Conservation (phyloP, 2,888 invertebrate species). For the Homarus gammarus region DNA sequence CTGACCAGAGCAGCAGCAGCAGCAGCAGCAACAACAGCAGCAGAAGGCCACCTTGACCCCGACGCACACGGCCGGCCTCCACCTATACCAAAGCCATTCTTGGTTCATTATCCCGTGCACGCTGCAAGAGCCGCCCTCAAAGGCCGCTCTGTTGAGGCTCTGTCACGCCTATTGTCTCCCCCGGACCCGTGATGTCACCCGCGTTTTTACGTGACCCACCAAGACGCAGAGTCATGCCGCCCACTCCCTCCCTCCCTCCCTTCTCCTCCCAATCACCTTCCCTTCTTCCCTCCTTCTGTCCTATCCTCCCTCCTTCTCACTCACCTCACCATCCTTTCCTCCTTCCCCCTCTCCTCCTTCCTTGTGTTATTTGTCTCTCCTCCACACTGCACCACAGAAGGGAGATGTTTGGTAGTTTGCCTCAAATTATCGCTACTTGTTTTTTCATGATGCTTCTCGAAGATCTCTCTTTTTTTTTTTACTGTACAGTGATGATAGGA, state of each 20-base stretch:
- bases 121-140: constrained; percentile 42
- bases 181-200: constrained; percentile 56
- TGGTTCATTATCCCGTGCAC: constrained; percentile 56
- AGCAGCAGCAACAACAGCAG: neutral
- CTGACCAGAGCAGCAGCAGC: neutral
- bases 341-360: constrained; percentile 18
- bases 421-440: too few species aligned
- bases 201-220: constrained; percentile 46
- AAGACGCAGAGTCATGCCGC: constrained; percentile 30
- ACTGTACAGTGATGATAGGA: too few species aligned
- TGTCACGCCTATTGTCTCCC: constrained; percentile 65
- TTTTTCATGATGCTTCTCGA: too few species aligned
- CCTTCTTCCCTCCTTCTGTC: constrained; percentile 5
- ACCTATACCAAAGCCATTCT: constrained; percentile 54
- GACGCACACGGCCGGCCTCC: constrained; percentile 16
- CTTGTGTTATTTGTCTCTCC: neutral
- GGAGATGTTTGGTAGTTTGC: too few species aligned
- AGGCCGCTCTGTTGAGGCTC: constrained; percentile 48
- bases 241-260: neutral
- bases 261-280: neutral
- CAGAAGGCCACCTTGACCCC: constrained; percentile 23
- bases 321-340: neutral
- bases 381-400: too few species aligned
- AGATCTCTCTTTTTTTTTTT: too few species aligned
- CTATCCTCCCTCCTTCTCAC: neutral